phyloP scores from a whole-genome alignment of 1,140 invertebrate species.

The Drosophila pectinifera region DNA sequence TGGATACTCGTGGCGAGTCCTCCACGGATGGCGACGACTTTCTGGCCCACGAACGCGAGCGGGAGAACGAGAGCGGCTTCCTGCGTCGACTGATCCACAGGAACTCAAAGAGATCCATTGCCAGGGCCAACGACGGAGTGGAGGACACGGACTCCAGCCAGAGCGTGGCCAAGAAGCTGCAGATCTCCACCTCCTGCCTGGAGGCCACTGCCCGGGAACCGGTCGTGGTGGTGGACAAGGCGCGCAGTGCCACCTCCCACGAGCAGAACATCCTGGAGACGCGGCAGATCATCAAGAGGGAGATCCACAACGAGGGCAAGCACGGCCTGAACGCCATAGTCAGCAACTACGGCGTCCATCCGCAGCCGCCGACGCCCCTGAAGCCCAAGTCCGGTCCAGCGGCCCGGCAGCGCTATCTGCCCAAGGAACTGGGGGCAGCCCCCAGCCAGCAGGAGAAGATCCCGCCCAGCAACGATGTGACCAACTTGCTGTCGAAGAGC shows the following conservation, averaged over 20 bases:
- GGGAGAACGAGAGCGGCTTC: conserved; percentile 87
- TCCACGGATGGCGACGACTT: conserved; percentile 69
- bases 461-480: conserved; percentile 45
- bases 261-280: conserved; percentile 74
- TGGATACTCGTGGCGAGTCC: conserved; percentile 62
- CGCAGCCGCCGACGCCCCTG: conserved; percentile 58
- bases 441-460: conserved; percentile 22
- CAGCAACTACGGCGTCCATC: conserved; percentile 62
- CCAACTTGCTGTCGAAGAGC: conserved; percentile 65
- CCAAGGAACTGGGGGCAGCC: conserved; percentile 85
- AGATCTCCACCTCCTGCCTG: conserved; percentile 69
- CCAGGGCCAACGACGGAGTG: conserved; percentile 85
- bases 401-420: conserved; percentile 86
- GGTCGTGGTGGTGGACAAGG: conserved; percentile 41
- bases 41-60: conserved; percentile 1
- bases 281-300: conserved; percentile 71
- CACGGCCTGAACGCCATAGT: conserved; percentile 71
- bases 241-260: conserved; percentile 67
- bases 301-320: conserved; percentile 70
- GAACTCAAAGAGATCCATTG: conserved; percentile 85
- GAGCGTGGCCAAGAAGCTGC: conserved; percentile 80
- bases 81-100: conserved; percentile 88
- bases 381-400: conserved; percentile 85
- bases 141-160: conserved; percentile 85
- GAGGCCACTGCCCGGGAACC: conserved; percentile 58